Base-by-base conservation (phyloP, 2,888 invertebrate genomes). In the Drosophila cognata region DNA sequence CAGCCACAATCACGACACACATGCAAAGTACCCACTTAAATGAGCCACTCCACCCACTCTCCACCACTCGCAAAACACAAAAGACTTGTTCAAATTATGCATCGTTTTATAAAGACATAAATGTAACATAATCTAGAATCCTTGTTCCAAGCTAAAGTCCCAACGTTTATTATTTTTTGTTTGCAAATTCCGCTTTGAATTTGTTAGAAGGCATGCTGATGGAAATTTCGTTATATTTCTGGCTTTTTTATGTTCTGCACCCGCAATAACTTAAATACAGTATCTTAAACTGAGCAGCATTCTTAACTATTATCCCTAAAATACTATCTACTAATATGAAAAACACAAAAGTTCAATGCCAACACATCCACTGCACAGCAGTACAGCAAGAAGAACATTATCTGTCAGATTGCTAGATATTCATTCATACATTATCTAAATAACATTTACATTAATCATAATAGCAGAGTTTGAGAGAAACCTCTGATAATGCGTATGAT, bases 181-280 rank as follows among this genome's bases (percentile, higher is more conserved):
- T 74, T 76, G 74, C 74, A 59, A 50, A 60, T 61, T 70, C 65
- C 18, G 28, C 52, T 67, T 73, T 35, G 25, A 59, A 55, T 51
- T 2, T n/a, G 33, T 48, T 71, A 41, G 18, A 21, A 28, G 21
- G 78, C 81, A 81, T 79, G 78, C 38, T 50, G 8, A 59, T 65
- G 18, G 31, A 55, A 31, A 53, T 61, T 59, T 59, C 8, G n/a
- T 66, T 71, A 59, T 81, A 43, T 64, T 84, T 89, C 89, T 89
- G 84, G 84, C 84, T 84, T 84, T 72, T 82, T 84, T 87, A 60
- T 71, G 79, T 84, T 84, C 36, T 74, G 89, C 88, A 84, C 71
- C 53, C 60, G 53, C 70, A 65, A 67, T 59, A 11, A 57, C 62
- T 43, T 52, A 25, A 56, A 29, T 28, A 51, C 31, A 29, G n/a